Evolutionary conservation across 2,888 invertebrate species (phyloP).

Genomic region (Drosophila stalkeri): DNA sequence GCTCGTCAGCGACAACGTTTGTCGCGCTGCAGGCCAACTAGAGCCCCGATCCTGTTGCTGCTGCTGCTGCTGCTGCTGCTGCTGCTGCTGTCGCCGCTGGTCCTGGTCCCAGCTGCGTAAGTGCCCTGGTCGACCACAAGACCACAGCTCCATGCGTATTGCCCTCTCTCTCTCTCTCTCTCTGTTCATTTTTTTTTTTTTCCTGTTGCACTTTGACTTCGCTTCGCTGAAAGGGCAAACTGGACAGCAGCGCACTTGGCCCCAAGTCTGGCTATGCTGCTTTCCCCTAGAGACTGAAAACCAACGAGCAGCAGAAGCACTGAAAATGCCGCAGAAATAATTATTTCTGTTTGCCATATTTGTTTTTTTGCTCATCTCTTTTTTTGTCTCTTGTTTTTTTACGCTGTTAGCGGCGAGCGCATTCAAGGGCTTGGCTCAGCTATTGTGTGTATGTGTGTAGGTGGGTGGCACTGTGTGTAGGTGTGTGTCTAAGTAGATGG

Average conservation of each 20-base stretch:
- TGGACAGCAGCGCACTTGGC: constrained; percentile 44
- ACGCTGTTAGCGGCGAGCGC: constrained; percentile 15
- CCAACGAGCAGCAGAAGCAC: constrained; percentile 38
- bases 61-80: neutral
- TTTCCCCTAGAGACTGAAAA: constrained; percentile 59
- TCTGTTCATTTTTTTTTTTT: constrained; percentile 8
- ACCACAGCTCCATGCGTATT: constrained; percentile 60
- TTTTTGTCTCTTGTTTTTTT: constrained; percentile 9
- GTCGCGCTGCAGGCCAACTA: constrained; percentile 45
- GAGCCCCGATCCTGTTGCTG: constrained; percentile 5
- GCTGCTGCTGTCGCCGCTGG: neutral
- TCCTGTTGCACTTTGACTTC: constrained; percentile 64
- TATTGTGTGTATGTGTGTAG: constrained; percentile 3
- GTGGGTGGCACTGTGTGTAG: constrained; percentile 30
- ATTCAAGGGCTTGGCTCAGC: constrained; percentile 50
- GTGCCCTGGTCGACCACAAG: constrained; percentile 74
- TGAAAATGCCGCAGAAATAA: constrained; percentile 74
- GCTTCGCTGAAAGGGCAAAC: constrained; percentile 54
- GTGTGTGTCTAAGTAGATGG: constrained; percentile 40
- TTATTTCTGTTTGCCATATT: constrained; percentile 77
- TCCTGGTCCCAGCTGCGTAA: constrained; percentile 60
- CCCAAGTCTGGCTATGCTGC: constrained; percentile 10
- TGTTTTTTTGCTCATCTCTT: constrained; percentile 40
- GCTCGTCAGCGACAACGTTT: constrained; percentile 23
- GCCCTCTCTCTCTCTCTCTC: constrained; percentile 16